Evolutionary conservation across 1,140 invertebrate genomes (phyloP), one percentile per base, ranked within the genome.

Genomic region (Aphidius gifuensis): DNA sequence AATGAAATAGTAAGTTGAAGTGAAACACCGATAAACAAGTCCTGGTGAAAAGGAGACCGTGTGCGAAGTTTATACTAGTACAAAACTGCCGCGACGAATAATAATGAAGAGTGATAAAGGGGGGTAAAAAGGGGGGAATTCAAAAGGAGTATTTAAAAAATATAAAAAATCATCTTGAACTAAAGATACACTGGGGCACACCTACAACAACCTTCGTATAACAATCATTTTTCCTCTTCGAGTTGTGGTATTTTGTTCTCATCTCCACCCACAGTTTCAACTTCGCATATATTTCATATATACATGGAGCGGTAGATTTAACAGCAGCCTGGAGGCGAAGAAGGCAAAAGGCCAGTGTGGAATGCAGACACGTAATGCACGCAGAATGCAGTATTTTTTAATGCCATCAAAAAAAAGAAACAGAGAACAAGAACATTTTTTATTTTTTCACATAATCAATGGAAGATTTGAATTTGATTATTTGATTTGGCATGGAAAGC

Each of bases 281-380:
- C 23, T 32, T 32, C 23, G 23, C 23, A 32, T 32, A 32, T 32
- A 32, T 32, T 32, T 32, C 23, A 32, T 32, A 32, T 32, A 32
- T 32, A 32, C 4, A 32, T 60, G 42, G 43, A 32, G 44, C 51
- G 51, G 51, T 32, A 32, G 23, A 32, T 53, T 53, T 38, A 40
- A 23, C 51, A 53, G 39, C 47, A 21, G 38, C 38, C 50, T 49
- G 16, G 57, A 54, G 8, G 46, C 64, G 46, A 47, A 60, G 51
- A 66, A 65, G 68, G 69, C 66, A 70, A 74, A 74, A 71, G 75
- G 73, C 73, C 73, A 77, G 23, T 66, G 62, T 64, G 73, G 75
- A 78, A 78, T 76, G 75, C 76, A 76, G 74, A 77, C 72, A 76
- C 76, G 75, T 77, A 76, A 75, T 65, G 75, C 69, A 71, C 69